These are phyloP conservation scores for Candidula unifasciata DNA, from an alignment of 2,888 invertebrate genomes.

Conservation along the genomic window DNA sequence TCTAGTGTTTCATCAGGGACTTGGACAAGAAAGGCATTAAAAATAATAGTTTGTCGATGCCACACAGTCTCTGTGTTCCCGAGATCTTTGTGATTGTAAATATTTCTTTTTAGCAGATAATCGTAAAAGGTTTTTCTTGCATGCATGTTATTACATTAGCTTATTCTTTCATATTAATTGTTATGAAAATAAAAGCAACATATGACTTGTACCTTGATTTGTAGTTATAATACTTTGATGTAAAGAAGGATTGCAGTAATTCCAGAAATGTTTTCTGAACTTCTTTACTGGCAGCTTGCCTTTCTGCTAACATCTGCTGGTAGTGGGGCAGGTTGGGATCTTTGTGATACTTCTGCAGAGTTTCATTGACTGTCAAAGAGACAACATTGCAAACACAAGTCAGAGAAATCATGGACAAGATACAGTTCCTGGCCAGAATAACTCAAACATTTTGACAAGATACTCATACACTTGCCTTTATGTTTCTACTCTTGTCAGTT, in stretches of 20 bases:
- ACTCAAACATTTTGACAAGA: no score
- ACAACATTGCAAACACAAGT: constrained; percentile 1
- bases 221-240: constrained; percentile 46
- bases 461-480: no score
- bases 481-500: no score
- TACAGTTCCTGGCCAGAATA: no score
- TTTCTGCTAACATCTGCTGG: constrained; percentile 48
- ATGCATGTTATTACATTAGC: no score
- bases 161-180: background rate
- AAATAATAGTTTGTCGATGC: no score
- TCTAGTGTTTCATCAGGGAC: no score
- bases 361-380: constrained; percentile 43
- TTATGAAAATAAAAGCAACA: background rate
- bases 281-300: constrained; percentile 29
- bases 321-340: constrained; percentile 54
- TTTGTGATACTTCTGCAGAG: constrained; percentile 51
- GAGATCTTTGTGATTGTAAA: no score
- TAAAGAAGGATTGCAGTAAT: constrained; percentile 39
- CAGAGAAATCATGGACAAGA: background rate
- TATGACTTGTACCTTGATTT: constrained; percentile 44
- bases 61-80: no score
- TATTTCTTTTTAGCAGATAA: no score
- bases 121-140: no score
- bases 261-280: constrained; percentile 24
- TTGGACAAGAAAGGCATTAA: no score